phyloP scores from a whole-genome alignment of 2,888 invertebrate species.

The Ametastegia equiseti region DNA sequence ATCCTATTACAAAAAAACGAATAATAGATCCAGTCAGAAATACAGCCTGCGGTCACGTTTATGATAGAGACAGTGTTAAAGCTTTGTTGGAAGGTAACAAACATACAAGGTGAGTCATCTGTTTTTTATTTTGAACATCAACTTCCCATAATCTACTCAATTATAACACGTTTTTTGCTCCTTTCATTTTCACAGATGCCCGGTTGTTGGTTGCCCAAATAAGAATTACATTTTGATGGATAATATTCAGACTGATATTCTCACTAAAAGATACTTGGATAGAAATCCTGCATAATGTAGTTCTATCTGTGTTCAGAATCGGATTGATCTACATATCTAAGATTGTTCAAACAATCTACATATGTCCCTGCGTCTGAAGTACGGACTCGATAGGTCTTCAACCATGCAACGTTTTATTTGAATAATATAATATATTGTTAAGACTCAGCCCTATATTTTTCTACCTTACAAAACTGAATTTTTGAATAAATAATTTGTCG shows the following conservation, averaged over 20 bases:
- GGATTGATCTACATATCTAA: neutral
- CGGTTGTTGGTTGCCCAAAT: slow-evolving; percentile 68
- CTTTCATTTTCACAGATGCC: slow-evolving; percentile 64
- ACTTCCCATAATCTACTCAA: neutral
- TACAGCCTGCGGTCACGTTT: slow-evolving; percentile 68
- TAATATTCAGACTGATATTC: slow-evolving; percentile 63
- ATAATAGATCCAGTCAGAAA: slow-evolving; percentile 71
- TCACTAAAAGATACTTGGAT: slow-evolving; percentile 64
- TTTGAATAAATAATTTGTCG: neutral
- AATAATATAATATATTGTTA: neutral
- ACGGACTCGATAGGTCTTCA: neutral
- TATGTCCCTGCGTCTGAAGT: neutral
- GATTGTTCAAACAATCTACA: neutral
- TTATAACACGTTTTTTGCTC: neutral
- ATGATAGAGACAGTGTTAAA: slow-evolving; percentile 65
- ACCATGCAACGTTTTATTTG: neutral
- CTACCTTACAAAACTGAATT: neutral
- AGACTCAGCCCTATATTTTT: neutral
- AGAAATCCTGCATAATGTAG: slow-evolving; percentile 55
- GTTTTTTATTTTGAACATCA: neutral
- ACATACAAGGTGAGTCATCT: slow-evolving; percentile 62
- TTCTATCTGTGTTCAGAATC: neutral
- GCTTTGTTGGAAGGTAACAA: slow-evolving; percentile 63
- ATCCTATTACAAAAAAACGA: slow-evolving; percentile 70
- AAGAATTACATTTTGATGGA: slow-evolving; percentile 59